Percentiles rank a stretch among this genome's conserved stretches.
phyloP scores from a whole-genome alignment of 2,797 vertebrate species.

The Oreochromis mossambicus region DNA sequence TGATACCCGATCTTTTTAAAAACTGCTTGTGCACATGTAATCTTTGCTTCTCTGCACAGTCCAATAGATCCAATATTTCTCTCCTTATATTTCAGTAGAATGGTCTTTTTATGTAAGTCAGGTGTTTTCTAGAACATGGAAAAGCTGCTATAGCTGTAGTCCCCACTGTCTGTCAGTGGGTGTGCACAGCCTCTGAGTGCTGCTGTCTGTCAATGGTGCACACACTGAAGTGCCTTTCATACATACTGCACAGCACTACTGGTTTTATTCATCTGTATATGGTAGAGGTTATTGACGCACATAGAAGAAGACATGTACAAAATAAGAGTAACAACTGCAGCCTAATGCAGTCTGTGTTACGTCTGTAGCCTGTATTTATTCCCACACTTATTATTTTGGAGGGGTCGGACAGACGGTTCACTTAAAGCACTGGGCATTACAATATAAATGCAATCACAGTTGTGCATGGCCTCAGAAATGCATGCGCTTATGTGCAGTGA shows the following conservation, averaged over 20 bases:
- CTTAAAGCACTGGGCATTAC: fast-evolving
- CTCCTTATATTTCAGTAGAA: not conserved
- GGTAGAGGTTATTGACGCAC: not conserved
- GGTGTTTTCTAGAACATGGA: constrained; percentile 14
- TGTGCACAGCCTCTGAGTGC: not conserved
- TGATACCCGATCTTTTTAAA: not conserved
- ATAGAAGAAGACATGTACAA: not conserved
- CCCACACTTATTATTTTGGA: not conserved
- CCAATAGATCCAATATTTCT: not conserved
- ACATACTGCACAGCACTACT: not conserved
- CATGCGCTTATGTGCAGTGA: not conserved
- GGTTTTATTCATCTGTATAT: not conserved
- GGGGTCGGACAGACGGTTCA: not conserved
- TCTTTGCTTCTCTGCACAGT: not conserved
- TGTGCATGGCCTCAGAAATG: not conserved
- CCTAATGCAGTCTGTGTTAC: not conserved
- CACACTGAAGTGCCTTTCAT: not conserved
- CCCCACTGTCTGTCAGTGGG: not conserved
- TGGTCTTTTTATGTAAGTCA: not conserved
- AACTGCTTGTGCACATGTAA: not conserved
- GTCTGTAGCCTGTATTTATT: not conserved
- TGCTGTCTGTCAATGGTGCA: not conserved
- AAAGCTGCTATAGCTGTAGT: not conserved
- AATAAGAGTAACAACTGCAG: not conserved
- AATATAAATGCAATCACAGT: not conserved